Evolutionary conservation across 2,888 invertebrate genomes (phyloP).

Genomic region (Lomographa bimaculata): DNA sequence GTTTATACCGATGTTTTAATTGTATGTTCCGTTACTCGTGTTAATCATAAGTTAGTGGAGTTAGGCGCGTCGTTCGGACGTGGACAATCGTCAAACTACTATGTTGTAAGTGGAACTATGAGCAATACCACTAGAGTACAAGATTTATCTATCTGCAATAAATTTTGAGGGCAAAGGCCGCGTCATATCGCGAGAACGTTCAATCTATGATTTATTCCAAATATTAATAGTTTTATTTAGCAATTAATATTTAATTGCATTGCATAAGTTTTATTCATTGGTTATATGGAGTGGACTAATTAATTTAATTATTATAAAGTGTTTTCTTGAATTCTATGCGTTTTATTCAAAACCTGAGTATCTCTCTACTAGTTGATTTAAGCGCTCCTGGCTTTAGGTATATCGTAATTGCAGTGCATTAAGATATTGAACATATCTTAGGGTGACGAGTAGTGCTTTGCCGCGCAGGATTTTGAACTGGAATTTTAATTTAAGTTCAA

Average conservation of each 20-base stretch:
- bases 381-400: too few relatives aligned
- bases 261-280: slow-evolving; percentile 64
- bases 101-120: slow-evolving; percentile 53
- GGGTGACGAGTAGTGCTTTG: too few relatives aligned
- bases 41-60: neutral
- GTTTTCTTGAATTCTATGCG: slow-evolving; percentile 14
- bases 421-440: too few relatives aligned
- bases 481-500: too few relatives aligned
- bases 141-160: slow-evolving; percentile 51
- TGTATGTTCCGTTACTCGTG: slow-evolving; percentile 1
- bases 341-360: too few relatives aligned
- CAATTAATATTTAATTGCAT: slow-evolving; percentile 57
- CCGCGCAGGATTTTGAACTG: too few relatives aligned
- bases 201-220: slow-evolving; percentile 53
- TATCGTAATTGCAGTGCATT: too few relatives aligned
- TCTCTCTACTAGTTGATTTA: too few relatives aligned
- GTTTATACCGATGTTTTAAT: too few relatives aligned
- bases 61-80: slow-evolving; percentile 19
- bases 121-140: slow-evolving; percentile 72
- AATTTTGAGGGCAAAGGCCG: slow-evolving; percentile 43
- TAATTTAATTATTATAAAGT: slow-evolving; percentile 51
- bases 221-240: slow-evolving; percentile 50
- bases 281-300: slow-evolving; percentile 70
- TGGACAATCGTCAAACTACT: slow-evolving; percentile 54
- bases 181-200: slow-evolving; percentile 57